These are phyloP conservation scores for Phenganax marumi DNA, from an alignment of 92 coral and sea anemone species.

Conservation along the genomic window DNA sequence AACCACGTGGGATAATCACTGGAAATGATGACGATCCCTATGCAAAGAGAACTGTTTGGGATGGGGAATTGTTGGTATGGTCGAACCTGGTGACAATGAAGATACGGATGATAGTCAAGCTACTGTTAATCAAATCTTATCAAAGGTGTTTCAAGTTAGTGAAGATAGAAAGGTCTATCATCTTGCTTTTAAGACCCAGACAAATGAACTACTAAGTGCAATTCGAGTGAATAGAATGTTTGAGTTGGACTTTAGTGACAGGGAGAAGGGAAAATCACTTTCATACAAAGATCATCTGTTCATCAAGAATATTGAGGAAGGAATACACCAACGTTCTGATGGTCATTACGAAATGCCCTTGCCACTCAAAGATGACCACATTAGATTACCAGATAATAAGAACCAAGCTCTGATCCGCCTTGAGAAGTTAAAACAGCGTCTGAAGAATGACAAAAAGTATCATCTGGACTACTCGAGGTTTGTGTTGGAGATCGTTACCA, in stretches of 20 bases:
- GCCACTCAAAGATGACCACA: not conserved
- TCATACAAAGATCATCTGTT: not conserved
- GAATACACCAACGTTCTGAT: not conserved
- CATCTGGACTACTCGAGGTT: not conserved
- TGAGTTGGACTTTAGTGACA: not conserved
- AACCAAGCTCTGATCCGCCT: not conserved
- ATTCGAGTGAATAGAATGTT: constrained; percentile 23
- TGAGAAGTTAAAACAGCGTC: constrained; percentile 21
- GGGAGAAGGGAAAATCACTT: too few relatives aligned
- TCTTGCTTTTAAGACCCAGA: constrained; percentile 43
- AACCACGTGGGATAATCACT: constrained; percentile 60
- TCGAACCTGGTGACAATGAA: constrained; percentile 17
- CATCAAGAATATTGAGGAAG: not conserved
- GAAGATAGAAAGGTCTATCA: constrained; percentile 23
- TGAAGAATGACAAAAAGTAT: not conserved
- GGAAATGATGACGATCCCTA: constrained; percentile 57
- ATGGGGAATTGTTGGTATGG: constrained; percentile 57
- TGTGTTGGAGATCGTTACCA: not conserved
- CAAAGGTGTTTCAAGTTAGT: constrained; percentile 23
- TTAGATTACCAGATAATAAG: not conserved
- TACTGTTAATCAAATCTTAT: constrained; percentile 36
- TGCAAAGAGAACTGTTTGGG: constrained; percentile 51
- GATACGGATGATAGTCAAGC: constrained; percentile 28
- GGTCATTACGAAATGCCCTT: not conserved
- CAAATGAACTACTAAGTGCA: constrained; percentile 48